A percentile compares a stretch with the other conserved stretches of the same genome.
These are phyloP conservation scores for Oxyteleia sp. DNA, from an alignment of 2,888 invertebrate genomes.

Conservation along the genomic window DNA sequence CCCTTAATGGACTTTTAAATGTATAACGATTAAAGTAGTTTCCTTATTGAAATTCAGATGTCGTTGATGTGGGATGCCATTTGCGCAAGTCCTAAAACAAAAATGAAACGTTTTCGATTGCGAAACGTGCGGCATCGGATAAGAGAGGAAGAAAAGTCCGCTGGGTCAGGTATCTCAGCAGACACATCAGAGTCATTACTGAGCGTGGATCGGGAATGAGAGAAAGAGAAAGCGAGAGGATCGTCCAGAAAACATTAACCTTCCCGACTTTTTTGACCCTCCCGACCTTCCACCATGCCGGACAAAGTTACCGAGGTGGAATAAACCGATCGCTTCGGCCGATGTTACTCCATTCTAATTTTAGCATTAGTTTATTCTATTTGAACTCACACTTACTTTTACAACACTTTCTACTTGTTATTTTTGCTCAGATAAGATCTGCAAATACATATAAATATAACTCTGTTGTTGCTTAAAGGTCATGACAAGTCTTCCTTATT, in stretches of 20 bases:
- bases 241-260: constrained; percentile 65
- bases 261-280: constrained; percentile 59
- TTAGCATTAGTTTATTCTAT: constrained; percentile 35
- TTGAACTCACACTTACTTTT: constrained; percentile 38
- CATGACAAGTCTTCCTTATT: constrained; percentile 5
- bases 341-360: constrained; percentile 50
- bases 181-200: constrained; percentile 30
- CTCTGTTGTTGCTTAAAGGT: neutral
- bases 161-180: constrained; percentile 43
- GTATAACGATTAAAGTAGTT: too few species aligned
- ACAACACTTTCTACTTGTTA: constrained; percentile 37
- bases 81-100: constrained; percentile 11
- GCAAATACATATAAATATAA: constrained; percentile 8
- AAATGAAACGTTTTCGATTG: constrained; percentile 27
- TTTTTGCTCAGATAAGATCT: constrained; percentile 29
- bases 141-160: constrained; percentile 32
- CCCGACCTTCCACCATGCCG: constrained; percentile 50
- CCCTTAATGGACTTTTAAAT: too few species aligned
- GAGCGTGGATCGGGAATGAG: constrained; percentile 31
- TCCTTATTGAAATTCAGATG: constrained; percentile 21
- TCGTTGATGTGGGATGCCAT: neutral
- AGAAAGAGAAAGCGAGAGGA: constrained; percentile 63
- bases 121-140: constrained; percentile 20
- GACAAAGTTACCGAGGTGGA: constrained; percentile 49
- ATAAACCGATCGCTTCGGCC: constrained; percentile 41